phyloP scores from a whole-genome alignment of 2,888 invertebrate genomes.

The Erebia ligea region DNA sequence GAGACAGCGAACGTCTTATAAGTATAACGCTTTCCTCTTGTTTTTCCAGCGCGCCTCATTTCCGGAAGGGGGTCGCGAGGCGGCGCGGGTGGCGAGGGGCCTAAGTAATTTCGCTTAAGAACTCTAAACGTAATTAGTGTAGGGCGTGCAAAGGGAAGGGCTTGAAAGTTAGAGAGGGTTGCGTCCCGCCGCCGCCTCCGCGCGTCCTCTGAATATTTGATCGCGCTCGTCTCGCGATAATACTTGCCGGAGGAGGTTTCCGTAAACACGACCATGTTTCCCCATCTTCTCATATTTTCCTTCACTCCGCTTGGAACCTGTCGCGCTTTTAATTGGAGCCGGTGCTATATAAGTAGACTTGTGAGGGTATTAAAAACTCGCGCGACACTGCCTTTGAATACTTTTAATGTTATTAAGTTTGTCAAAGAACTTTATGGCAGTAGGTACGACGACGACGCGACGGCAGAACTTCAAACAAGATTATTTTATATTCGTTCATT shows the following conservation, averaged over 20 bases:
- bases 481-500: slow-evolving; percentile 19
- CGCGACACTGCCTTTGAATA: slow-evolving; percentile 72
- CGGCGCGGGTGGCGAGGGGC: slow-evolving; percentile 78
- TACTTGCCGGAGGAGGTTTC: slow-evolving; percentile 81
- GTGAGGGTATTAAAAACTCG: slow-evolving; percentile 79
- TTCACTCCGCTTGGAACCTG: slow-evolving; percentile 74
- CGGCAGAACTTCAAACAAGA: slow-evolving; percentile 48
- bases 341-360: slow-evolving; percentile 78
- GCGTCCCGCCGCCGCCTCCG: slow-evolving; percentile 65
- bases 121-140: slow-evolving; percentile 88
- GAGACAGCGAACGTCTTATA: slow-evolving; percentile 75
- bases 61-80: slow-evolving; percentile 75
- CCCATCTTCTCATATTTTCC: slow-evolving; percentile 74
- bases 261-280: slow-evolving; percentile 79
- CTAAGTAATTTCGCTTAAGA: slow-evolving; percentile 88
- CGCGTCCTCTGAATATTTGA: slow-evolving; percentile 81
- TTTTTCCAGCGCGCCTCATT: slow-evolving; percentile 82
- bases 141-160: slow-evolving; percentile 85
- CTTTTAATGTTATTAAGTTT: slow-evolving; percentile 74
- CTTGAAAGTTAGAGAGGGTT: slow-evolving; percentile 86
- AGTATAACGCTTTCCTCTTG: slow-evolving; percentile 79
- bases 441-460: slow-evolving; percentile 37
- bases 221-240: slow-evolving; percentile 81
- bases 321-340: slow-evolving; percentile 79
- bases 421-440: slow-evolving; percentile 64